Conservation (phyloP, 2,113 vertebrate genomes). For the Boulengeromyrus knoepffleri region DNA sequence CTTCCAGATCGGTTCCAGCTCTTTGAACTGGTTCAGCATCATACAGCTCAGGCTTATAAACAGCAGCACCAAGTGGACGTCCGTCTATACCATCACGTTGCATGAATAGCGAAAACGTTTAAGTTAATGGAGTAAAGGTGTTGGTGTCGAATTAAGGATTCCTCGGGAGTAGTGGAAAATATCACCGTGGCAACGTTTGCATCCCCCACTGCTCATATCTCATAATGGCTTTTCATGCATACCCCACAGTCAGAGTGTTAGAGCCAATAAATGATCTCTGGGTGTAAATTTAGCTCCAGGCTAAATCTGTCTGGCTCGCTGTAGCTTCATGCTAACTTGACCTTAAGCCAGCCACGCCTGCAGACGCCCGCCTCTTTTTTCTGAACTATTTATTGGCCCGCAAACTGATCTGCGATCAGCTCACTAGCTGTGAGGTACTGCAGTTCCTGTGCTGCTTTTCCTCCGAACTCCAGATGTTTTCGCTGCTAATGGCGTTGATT, state of each 20-base stretch:
- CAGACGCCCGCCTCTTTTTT: background rate
- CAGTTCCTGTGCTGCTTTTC: background rate
- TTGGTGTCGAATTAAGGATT: background rate
- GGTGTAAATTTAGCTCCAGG: background rate
- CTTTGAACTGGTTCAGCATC: background rate
- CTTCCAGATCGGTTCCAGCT: background rate
- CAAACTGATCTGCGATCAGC: background rate
- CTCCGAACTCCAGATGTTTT: background rate
- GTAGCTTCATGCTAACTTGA: slow-evolving; percentile 17
- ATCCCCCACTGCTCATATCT: background rate
- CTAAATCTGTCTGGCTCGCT: background rate
- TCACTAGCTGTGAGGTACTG: background rate
- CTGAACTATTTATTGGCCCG: background rate
- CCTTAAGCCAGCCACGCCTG: slow-evolving; percentile 8
- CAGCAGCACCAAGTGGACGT: background rate
- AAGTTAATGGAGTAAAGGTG: background rate
- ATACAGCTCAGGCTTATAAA: background rate
- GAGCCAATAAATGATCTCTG: slow-evolving; percentile 3
- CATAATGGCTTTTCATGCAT: slow-evolving; percentile 5
- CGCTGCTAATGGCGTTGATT: background rate
- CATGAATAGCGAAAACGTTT: background rate
- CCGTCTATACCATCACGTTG: background rate
- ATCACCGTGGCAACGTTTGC: background rate
- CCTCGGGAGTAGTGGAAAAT: background rate
- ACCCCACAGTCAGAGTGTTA: background rate